Percentiles rank a stretch among this genome's conserved stretches.
phyloP scores from a whole-genome alignment of 1,140 invertebrate species.

The Proales similis region DNA sequence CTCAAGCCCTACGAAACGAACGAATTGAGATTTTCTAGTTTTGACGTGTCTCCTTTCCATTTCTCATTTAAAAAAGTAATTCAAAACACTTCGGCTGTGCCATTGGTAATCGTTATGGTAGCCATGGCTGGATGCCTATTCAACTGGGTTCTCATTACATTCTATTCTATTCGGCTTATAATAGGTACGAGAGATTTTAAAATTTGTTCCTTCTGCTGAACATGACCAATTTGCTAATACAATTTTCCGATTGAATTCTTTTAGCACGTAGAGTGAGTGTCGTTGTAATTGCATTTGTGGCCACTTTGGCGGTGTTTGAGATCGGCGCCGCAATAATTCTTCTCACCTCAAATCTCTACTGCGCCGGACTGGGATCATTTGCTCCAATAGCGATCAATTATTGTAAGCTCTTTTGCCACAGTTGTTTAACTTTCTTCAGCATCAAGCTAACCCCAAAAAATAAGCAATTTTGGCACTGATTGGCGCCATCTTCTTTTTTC shows the following conservation, averaged over 20 bases:
- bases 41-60: not conserved
- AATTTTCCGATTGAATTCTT: slow-evolving; percentile 5
- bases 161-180: slow-evolving; percentile 22
- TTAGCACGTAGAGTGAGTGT: slow-evolving; percentile 8
- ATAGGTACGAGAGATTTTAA: slow-evolving; percentile 22
- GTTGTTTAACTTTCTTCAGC: not conserved
- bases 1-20: no score
- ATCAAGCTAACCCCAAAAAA: not conserved
- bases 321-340: not conserved
- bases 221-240: not conserved
- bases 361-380: slow-evolving; percentile 4
- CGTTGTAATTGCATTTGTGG: slow-evolving; percentile 12
- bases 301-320: slow-evolving; percentile 5
- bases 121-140: slow-evolving; percentile 6
- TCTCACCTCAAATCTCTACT: slow-evolving; percentile 8
- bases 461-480: slow-evolving; percentile 24
- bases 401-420: no score
- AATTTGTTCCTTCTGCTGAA: no score
- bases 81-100: not conserved
- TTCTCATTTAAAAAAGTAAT: not conserved
- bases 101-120: not conserved
- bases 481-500: slow-evolving; percentile 1
- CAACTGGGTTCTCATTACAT: slow-evolving; percentile 8
- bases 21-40: not conserved
- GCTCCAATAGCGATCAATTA: slow-evolving; percentile 1